phyloP scores from a whole-genome alignment of 2,888 invertebrate species.

The Melinopterus prodromus region DNA sequence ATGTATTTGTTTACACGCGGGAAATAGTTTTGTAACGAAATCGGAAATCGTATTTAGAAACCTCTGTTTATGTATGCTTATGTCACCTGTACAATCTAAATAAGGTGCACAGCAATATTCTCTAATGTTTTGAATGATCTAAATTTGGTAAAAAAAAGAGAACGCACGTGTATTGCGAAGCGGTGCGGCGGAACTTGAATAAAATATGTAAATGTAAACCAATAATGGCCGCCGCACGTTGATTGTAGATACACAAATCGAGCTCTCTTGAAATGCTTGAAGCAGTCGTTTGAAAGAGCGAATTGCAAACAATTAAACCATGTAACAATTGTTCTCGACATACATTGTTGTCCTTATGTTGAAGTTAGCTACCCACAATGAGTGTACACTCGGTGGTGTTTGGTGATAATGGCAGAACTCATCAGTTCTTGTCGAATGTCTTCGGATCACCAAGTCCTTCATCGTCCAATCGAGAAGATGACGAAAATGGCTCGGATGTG shows the following conservation, averaged over 20 bases:
- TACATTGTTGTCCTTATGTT: conserved; percentile 4
- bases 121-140: background rate
- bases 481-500: conserved; percentile 61
- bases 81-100: background rate
- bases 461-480: conserved; percentile 53
- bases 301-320: background rate
- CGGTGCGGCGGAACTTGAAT: background rate
- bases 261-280: background rate
- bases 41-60: background rate
- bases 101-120: background rate
- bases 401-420: conserved; percentile 45
- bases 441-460: conserved; percentile 47
- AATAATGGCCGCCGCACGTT: background rate
- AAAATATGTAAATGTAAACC: background rate
- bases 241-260: background rate
- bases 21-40: background rate
- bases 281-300: background rate
- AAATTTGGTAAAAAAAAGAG: background rate
- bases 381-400: conserved; percentile 31
- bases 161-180: background rate
- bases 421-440: conserved; percentile 40
- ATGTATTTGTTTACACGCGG: background rate
- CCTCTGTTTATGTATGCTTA: background rate
- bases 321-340: background rate
- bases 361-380: conserved; percentile 14